These are phyloP conservation scores for Temnothorax curvispinosus DNA, from an alignment of 1,140 invertebrate species.

Conservation along the genomic window DNA sequence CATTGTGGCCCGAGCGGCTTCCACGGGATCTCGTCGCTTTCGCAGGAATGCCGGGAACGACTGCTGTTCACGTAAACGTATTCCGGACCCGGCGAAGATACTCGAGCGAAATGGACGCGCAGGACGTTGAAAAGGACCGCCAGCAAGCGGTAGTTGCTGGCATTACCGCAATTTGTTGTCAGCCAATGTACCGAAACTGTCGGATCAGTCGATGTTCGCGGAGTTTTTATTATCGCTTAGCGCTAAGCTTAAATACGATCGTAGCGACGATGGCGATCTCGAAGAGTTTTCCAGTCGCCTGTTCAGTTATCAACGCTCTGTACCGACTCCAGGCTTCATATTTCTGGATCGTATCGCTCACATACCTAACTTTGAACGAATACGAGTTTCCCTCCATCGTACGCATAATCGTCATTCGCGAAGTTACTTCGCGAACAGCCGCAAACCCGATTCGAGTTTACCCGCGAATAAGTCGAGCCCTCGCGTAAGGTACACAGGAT, in stretches of 20 bases:
- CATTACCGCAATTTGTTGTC: constrained; percentile 16
- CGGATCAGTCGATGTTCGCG: constrained; percentile 34
- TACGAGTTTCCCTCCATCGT: background rate
- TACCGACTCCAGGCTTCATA: background rate
- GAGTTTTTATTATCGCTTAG: constrained; percentile 59
- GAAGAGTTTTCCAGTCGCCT: too few species aligned
- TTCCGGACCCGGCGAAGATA: constrained; percentile 54
- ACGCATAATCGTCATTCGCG: constrained; percentile 43
- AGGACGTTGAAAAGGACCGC: constrained; percentile 6
- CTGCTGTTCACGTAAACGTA: constrained; percentile 44
- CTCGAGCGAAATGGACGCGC: constrained; percentile 34
- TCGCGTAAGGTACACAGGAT: constrained; percentile 44
- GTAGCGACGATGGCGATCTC: background rate
- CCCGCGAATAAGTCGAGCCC: constrained; percentile 32
- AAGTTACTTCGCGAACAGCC: constrained; percentile 31
- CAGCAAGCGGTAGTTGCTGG: constrained; percentile 1
- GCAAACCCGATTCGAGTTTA: constrained; percentile 45
- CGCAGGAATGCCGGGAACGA: constrained; percentile 58
- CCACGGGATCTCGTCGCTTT: constrained; percentile 64
- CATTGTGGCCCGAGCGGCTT: constrained; percentile 64
- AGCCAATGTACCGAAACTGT: background rate
- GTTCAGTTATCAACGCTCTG: background rate
- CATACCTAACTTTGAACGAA: background rate
- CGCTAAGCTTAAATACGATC: constrained; percentile 35
- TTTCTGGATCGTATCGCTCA: constrained; percentile 9